Evolutionary conservation across 2,888 invertebrate species (phyloP), one percentile per base, ranked within the genome.

Genomic region (Celastrina argiolus): DNA sequence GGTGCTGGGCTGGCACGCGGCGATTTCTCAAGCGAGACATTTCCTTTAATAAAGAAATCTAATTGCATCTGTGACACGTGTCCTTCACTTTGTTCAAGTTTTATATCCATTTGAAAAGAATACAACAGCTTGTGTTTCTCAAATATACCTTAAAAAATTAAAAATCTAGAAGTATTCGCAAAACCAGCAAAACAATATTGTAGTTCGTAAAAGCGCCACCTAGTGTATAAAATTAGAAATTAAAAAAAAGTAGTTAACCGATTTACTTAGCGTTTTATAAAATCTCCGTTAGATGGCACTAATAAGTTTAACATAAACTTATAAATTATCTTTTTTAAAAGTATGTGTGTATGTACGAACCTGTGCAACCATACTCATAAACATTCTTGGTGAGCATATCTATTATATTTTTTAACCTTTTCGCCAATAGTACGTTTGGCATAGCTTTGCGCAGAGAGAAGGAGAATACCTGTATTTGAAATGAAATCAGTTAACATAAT

Each of bases 21-120:
- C 0, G 95, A 92, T 83, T 96, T 96, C 78, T 97, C 96, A 70
- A 97, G 84, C 0, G 94, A 92, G 0, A 97, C 94, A 72, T 94
- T 95, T 56, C 96, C 97, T 77, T 97, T 98, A 73, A 97, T 96
- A 81, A 98, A 98, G 88, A 98, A 98, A 80, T 97, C 97, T 31
- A 98, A 81, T 78, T 98, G 94, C 6, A 85, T 78, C 76, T 96
- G 97, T 0, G 80, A 83, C 0, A 98, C 84, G 26, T 87, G 78
- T 0, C 86, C 92, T 7, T 93, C 92, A 74, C 94, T 95, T 81
- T 95, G 94, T 74, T 97, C 94, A 71, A 98, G 82, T 79, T 96
- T 96, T 16, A 95, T 94, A 69, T 96, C 94, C 90, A 98, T 97
- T 94, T 97, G 97, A 83, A 98, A 97, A 0, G 98, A 97, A 82